Percentiles rank a stretch among this genome's conserved stretches.
phyloP scores from a whole-genome alignment of 1,140 invertebrate genomes.

The Pseudoatta argentina region DNA sequence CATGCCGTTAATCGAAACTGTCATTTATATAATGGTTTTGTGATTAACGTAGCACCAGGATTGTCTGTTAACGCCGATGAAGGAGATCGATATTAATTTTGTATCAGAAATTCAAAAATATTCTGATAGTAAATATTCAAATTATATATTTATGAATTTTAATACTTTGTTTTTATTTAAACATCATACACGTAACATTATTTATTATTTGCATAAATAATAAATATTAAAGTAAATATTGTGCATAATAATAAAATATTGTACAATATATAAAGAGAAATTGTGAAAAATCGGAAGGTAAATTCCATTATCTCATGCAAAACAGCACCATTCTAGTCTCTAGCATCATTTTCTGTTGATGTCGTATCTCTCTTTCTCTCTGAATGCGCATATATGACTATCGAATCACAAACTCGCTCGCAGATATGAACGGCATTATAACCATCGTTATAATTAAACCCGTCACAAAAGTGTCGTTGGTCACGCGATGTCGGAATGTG shows the following conservation, averaged over 20 bases:
- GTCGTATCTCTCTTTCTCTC: neutral
- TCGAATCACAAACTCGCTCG: conserved; percentile 19
- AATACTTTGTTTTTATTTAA: neutral
- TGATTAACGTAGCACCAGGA: neutral
- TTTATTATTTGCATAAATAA: neutral
- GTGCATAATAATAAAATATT: neutral
- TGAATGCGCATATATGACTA: neutral
- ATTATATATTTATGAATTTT: neutral
- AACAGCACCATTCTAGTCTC: neutral
- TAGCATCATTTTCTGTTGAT: conserved; percentile 8
- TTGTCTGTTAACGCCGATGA: neutral
- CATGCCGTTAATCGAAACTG: conserved; percentile 33
- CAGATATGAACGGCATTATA: conserved; percentile 23
- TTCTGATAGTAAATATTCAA: neutral
- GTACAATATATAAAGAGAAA: neutral
- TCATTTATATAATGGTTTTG: conserved; percentile 24
- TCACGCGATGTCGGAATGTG: conserved; percentile 54
- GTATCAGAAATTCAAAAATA: neutral
- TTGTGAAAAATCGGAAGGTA: conserved; percentile 17
- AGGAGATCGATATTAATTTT: conserved; percentile 3
- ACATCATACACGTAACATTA: neutral
- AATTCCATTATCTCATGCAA: conserved; percentile 47
- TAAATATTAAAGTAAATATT: neutral
- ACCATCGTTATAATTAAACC: conserved; percentile 25
- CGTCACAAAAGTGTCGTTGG: conserved; percentile 54